These are phyloP conservation scores for Sebastiscus albofasciatus DNA, from an alignment of 2,797 vertebrate genomes.

Conservation along the genomic window DNA sequence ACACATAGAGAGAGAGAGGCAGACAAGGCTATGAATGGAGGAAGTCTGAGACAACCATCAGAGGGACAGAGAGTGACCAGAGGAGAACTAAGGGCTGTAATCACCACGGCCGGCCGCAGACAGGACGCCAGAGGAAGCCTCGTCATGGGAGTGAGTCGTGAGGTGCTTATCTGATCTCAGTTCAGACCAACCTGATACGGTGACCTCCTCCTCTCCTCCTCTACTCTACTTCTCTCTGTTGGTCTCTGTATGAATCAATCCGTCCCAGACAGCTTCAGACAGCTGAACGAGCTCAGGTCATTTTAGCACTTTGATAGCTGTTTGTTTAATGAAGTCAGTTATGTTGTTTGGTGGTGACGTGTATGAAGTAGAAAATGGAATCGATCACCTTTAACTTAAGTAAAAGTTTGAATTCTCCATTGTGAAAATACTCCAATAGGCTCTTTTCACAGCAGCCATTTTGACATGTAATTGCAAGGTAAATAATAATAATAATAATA, in stretches of 20 bases:
- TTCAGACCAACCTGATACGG: slow-evolving; percentile 49
- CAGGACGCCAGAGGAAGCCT: slow-evolving; percentile 79
- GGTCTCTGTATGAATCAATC: slow-evolving; percentile 1
- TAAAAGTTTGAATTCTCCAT: too few species aligned
- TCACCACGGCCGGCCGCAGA: slow-evolving; percentile 74
- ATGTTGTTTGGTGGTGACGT: neutral
- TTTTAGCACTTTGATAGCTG: neutral
- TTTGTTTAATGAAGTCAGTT: neutral
- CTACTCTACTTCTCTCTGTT: neutral
- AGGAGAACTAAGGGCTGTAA: slow-evolving; percentile 66
- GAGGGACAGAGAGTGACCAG: slow-evolving; percentile 70
- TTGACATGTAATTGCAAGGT: too few species aligned
- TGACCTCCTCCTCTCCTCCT: slow-evolving; percentile 37
- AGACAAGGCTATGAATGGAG: slow-evolving; percentile 66
- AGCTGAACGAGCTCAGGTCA: neutral
- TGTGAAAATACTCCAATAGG: neutral
- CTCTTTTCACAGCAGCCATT: too few species aligned
- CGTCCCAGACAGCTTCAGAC: neutral
- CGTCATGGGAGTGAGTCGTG: slow-evolving; percentile 82
- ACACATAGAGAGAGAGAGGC: neutral
- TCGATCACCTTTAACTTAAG: neutral
- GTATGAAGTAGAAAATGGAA: neutral
- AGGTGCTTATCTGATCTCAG: slow-evolving; percentile 79
- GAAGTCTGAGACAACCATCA: slow-evolving; percentile 80
- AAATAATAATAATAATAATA: too few species aligned